These are phyloP conservation scores for Nesoenas mayeri DNA, from an alignment of 2,113 vertebrate genomes.

Conservation along the genomic window DNA sequence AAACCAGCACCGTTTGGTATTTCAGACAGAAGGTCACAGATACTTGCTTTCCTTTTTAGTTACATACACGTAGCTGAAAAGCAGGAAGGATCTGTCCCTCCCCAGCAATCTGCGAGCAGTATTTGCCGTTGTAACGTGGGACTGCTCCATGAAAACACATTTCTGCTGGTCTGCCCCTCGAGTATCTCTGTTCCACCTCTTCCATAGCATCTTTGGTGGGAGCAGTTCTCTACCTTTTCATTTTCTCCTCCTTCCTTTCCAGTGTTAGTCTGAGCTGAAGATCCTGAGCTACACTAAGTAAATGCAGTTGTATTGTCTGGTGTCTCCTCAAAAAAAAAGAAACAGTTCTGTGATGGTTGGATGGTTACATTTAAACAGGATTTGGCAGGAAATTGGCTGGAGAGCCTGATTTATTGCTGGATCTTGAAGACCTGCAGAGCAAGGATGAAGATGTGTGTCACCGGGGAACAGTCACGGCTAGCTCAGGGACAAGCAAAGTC, in stretches of 20 bases:
- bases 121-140: rapidly evolving
- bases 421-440: neutral
- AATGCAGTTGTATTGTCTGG: neutral
- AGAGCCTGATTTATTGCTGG: neutral
- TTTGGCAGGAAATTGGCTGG: neutral
- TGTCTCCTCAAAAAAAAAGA: neutral
- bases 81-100: neutral
- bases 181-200: neutral
- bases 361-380: neutral
- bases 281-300: rapidly evolving
- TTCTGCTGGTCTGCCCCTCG: neutral
- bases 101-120: neutral
- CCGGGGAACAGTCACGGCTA: neutral
- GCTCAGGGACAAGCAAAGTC: neutral
- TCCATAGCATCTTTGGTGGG: neutral
- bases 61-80: neutral
- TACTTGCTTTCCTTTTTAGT: neutral
- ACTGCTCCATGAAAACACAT: neutral
- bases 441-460: neutral
- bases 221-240: neutral
- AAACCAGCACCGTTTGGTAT: neutral
- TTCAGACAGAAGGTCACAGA: neutral
- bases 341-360: rapidly evolving
- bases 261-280: neutral
- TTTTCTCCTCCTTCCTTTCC: neutral